Evolutionary conservation across 2,797 vertebrate genomes (phyloP), one percentile per base, ranked within the genome.

Genomic region (Sciurus vulgaris): DNA sequence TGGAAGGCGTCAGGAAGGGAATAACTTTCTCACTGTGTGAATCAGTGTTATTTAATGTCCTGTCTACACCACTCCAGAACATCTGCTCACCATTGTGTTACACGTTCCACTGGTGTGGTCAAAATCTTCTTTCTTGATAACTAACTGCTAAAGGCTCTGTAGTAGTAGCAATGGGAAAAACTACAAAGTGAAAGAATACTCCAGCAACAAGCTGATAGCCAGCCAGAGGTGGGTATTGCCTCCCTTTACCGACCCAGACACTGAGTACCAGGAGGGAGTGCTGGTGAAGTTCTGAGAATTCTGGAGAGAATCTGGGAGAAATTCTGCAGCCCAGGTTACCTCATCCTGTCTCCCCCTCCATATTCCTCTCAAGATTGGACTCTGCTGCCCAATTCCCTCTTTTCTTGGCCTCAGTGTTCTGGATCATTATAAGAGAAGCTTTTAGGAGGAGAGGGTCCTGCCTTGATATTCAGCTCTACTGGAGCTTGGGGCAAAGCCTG

Each of bases 341-440:
- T n/a, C 0, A 20, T 15, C 18, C 51, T 5, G 3, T 11, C 0
- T 26, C 33, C 65, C 26, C 10, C 1, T 59, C 28, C 14, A 3
- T n/a, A 63, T 30, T 51, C 26, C 67, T 72, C 44, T 51, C 28
- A 24, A 89, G 10, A 1, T 49, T 76, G 47, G 8, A 63, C n/a
- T 41, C 35, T 30, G 22, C 41, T 11, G 38, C 44, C 2, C 0
- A 56, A 14, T 26, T 18, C 59, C 61, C 22, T 17, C 38, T 56
- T 54, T 47, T 20, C n/a, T 24, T 38, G 76, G 49, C 4, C 22
- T 35, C 59, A 5, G 17, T 65, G 47, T 61, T 44, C 13, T 2
- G 26, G 28, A 28, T 35, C 69, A 20, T 70, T n/a, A 26, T 24
- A 30, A 72, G 17, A 47, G 56, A 51, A 44, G 26, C 3, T 54